Evolutionary conservation across 2,113 vertebrate species (phyloP).

Genomic region (Labeo rohita): DNA sequence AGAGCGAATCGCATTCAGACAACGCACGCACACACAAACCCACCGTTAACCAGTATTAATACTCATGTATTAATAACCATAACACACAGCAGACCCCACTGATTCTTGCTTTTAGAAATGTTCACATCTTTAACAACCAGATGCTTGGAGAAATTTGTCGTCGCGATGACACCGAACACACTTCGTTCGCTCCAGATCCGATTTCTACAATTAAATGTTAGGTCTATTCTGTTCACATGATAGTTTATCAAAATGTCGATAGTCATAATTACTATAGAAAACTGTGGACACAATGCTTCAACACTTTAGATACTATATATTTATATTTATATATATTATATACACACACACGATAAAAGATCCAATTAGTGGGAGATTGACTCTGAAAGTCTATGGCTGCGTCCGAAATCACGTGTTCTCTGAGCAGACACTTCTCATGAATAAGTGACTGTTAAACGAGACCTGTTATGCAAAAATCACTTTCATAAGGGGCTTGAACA

Average conservation of each 20-base stretch:
- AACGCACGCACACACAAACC: conserved; percentile 62
- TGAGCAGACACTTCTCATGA: too few relatives aligned
- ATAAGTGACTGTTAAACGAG: too few relatives aligned
- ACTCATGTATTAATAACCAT: conserved; percentile 69
- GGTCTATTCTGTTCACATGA: conserved; percentile 61
- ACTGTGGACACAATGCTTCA: conserved; percentile 67
- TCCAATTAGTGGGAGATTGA: conserved; percentile 67
- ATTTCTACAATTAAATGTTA: conserved; percentile 26
- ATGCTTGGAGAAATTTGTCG: conserved; percentile 54
- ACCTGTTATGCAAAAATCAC: too few relatives aligned
- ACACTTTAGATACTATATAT: conserved; percentile 69
- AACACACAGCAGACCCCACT: conserved; percentile 66
- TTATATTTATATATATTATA: conserved; percentile 55
- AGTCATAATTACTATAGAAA: conserved; percentile 75
- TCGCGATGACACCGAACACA: conserved; percentile 67
- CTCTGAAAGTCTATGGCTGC: conserved; percentile 59
- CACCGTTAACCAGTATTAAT: conserved; percentile 56
- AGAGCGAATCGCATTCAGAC: conserved; percentile 62
- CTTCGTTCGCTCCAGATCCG: background rate
- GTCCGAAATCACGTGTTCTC: background rate
- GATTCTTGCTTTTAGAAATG: conserved; percentile 56
- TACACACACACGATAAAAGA: conserved; percentile 66
- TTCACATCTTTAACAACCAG: conserved; percentile 42
- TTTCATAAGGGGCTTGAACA: too few relatives aligned
- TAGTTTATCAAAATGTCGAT: conserved; percentile 76